Base-by-base conservation (phyloP, 2,888 invertebrate species). In the Sminthurides aquaticus region DNA sequence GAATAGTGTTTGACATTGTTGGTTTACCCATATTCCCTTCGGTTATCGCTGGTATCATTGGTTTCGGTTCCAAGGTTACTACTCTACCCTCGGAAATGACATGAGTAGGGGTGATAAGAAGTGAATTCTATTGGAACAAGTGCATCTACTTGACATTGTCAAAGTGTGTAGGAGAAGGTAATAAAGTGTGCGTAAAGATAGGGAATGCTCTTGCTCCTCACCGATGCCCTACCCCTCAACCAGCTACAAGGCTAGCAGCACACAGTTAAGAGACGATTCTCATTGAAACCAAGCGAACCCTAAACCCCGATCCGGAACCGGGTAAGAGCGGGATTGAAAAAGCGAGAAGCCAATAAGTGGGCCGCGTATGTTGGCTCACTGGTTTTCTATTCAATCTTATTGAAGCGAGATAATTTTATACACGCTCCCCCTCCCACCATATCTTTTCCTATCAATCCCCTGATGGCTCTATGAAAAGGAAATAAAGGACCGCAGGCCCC, bases 401-500 rank as follows among this genome's bases (percentile, higher is more conserved):
- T 52, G 20, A 52, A 52, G 52, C 22, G 52, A 22, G 52, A 52
- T 52, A 52, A 52, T 52, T 52, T 52, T 22, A 52, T 52, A 52
- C 20, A 52, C 18, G 52, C 5, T 20, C 18, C 22, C 52, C 11
- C 20, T 43, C 18, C 52, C 22, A 5, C 52, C 52, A 8, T 22
- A 20, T 52, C 52, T 22, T 5, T 52, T 22, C 52, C 52, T 18
- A 34, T 34, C 43, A 34, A 34, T 34, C 43, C n/a, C 43, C 43
- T 34, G 43, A 34, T 34, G 43, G 43, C 43, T 34, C 43, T 34
- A 34, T 34, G 43, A 34, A 34, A 34, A 34, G 43, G 43, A 34
- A 34, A 34, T 34, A 34, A 34, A 34, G 43, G 43, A 34, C 43
- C 43, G 43, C 43, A 34, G 43, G 43, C 15, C 43, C 43, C 43